Evolutionary conservation across 2,797 vertebrate species (phyloP), one percentile per base, ranked within the genome.

Genomic region (Melanotaenia trifasciata): DNA sequence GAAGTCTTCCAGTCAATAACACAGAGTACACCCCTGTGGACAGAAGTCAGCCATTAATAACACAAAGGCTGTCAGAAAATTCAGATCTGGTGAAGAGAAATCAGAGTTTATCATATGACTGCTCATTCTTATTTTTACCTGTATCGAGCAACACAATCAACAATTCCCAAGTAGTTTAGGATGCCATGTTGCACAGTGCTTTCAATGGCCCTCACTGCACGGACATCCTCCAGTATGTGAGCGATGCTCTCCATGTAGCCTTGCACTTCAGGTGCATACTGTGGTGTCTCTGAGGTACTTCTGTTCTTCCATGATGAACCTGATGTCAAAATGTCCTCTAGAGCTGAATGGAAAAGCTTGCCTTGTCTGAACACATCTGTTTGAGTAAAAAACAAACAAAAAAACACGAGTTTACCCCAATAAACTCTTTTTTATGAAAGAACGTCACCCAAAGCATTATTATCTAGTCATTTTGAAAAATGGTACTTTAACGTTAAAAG

Each of bases 1-100:
- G 98, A 99, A 4, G 98, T 99, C 81, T 99, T 99, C 98, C 98
- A 99, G 76, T 99, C 98, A 45, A 99, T 98, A 74, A 96, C 94
- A 91, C 98, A 99, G 4, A 97, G 70, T 0, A 87, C 95, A 67
- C 96, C 96, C 79, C 98, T 99, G 89, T 30, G 13, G 10, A 81
- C 57, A 61, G 76, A 53, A 57, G 5, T 7, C 3, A 9, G 0
- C 1, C 8, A 16, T 73, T 32, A 66, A 11, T 36, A 2, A 4
- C 16, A 20, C 59, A 8, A 66, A 32, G 18, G 6, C 3, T 9
- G 8, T 12, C 20, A 35, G 3, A 78, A 65, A 64, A 40, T 0
- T 36, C 12, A 63, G 20, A 40, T 50, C 32, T 36, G 1, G 12
- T 47, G 5, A 32, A 56, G 30, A 68, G 22, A 51, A 36, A 10